Percentiles rank a stretch among this genome's conserved stretches.
Evolutionary conservation across 2,888 invertebrate species (phyloP).

Genomic region (Conomelus anceps): DNA sequence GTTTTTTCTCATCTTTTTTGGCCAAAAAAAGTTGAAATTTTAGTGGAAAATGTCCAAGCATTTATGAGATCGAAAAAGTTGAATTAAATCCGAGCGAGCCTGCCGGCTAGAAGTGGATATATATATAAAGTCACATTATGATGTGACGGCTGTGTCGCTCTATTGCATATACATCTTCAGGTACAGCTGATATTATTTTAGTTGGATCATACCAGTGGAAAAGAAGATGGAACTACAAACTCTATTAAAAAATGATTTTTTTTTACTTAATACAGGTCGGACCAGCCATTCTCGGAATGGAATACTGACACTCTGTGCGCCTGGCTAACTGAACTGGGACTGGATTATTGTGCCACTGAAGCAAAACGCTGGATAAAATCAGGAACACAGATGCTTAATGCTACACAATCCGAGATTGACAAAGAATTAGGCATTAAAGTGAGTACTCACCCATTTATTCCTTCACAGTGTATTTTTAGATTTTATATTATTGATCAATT

Average conservation of each 20-base stretch:
- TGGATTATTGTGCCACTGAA: slow-evolving; percentile 69
- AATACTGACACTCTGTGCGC: slow-evolving; percentile 70
- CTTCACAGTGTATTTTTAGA: not conserved
- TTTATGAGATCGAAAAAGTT: no score
- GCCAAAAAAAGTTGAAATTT: no score
- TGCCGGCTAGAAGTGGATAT: no score
- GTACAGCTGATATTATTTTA: not conserved
- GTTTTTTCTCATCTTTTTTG: no score
- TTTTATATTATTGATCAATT: not conserved
- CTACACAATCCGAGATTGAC: slow-evolving; percentile 75
- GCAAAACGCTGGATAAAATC: slow-evolving; percentile 77
- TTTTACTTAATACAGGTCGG: no score
- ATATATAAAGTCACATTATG: not conserved
- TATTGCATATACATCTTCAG: not conserved
- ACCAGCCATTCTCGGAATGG: slow-evolving; percentile 66
- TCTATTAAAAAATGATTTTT: no score
- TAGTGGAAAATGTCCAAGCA: no score
- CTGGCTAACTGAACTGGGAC: slow-evolving; percentile 71
- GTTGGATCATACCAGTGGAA: no score
- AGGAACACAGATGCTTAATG: slow-evolving; percentile 70
- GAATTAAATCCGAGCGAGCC: no score
- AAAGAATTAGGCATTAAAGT: slow-evolving; percentile 76
- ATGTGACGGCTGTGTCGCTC: no score
- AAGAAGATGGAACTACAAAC: no score
- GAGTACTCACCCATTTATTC: not conserved